A percentile compares a stretch with the other conserved stretches of the same genome.
These are phyloP conservation scores for Geococcyx californianus DNA, from an alignment of 2,113 vertebrate genomes.

Conservation along the genomic window DNA sequence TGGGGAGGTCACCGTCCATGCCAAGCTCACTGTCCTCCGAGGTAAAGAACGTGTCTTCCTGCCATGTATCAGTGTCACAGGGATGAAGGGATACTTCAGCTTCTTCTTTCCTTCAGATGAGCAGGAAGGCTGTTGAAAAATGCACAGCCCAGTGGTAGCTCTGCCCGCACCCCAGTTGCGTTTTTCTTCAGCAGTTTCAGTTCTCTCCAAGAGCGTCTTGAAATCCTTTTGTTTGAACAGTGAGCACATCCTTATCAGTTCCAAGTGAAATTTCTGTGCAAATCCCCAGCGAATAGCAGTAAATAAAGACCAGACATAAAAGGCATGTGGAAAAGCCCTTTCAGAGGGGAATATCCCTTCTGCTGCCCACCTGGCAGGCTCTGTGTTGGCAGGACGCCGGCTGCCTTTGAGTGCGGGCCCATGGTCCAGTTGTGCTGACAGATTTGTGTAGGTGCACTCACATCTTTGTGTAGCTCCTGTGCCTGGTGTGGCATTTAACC, in stretches of 20 bases:
- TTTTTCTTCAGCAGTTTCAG: not conserved
- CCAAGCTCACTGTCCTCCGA: slow-evolving; percentile 96
- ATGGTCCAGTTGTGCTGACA: not conserved
- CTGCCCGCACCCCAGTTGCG: not conserved
- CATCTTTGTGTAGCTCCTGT: not conserved
- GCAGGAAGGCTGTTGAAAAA: not conserved
- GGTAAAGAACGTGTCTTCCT: slow-evolving; percentile 73
- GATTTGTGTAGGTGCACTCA: slow-evolving; percentile 16
- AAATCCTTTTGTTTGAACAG: not conserved
- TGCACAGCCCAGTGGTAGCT: not conserved
- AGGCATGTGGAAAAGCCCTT: not conserved
- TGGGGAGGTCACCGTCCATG: slow-evolving; percentile 88
- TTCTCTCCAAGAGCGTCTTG: not conserved
- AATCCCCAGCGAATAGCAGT: not conserved
- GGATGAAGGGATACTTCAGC: not conserved
- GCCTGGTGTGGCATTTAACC: slow-evolving; percentile 38
- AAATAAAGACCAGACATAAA: not conserved
- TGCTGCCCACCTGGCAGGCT: not conserved
- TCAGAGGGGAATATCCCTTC: not conserved
- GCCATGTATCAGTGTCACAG: not conserved
- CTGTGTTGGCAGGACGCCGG: not conserved
- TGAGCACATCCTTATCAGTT: not conserved
- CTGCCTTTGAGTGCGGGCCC: not conserved
- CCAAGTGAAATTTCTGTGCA: not conserved
- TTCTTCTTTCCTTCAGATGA: not conserved